phyloP scores from a whole-genome alignment of 2,113 vertebrate species.

The Agelaius phoeniceus region DNA sequence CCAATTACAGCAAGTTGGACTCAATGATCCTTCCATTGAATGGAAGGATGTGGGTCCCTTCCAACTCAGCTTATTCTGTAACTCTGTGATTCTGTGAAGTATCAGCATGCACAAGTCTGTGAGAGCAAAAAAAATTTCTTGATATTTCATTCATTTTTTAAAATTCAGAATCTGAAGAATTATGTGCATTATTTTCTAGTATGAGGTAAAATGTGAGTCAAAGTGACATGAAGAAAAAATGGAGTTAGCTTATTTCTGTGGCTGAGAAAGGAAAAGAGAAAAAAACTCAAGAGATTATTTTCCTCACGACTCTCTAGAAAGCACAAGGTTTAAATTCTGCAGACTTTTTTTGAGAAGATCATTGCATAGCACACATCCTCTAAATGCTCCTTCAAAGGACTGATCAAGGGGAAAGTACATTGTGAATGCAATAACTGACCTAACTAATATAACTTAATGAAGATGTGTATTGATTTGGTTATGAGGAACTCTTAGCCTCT shows the following conservation, averaged over 20 bases:
- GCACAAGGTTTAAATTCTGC: neutral
- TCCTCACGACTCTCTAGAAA: neutral
- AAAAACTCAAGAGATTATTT: neutral
- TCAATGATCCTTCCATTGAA: neutral
- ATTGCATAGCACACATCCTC: neutral
- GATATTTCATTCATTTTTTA: neutral
- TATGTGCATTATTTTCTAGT: neutral
- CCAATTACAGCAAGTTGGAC: neutral
- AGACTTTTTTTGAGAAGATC: neutral
- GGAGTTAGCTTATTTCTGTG: neutral
- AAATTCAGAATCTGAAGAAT: neutral
- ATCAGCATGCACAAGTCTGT: neutral
- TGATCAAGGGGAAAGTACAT: constrained; percentile 4
- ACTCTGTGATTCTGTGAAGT: neutral
- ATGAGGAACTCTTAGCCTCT: neutral
- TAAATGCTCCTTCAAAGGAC: constrained; percentile 11
- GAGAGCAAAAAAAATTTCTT: neutral
- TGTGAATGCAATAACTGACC: neutral
- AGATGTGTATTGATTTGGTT: constrained; percentile 31
- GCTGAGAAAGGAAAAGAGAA: neutral
- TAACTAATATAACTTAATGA: constrained; percentile 19
- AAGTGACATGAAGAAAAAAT: neutral
- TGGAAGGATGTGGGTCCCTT: neutral
- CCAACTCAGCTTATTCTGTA: neutral
- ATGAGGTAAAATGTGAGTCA: neutral